Evolutionary conservation across 2,888 invertebrate genomes (phyloP), one percentile per base, ranked within the genome.

Genomic region (Leptura quadrifasciata): DNA sequence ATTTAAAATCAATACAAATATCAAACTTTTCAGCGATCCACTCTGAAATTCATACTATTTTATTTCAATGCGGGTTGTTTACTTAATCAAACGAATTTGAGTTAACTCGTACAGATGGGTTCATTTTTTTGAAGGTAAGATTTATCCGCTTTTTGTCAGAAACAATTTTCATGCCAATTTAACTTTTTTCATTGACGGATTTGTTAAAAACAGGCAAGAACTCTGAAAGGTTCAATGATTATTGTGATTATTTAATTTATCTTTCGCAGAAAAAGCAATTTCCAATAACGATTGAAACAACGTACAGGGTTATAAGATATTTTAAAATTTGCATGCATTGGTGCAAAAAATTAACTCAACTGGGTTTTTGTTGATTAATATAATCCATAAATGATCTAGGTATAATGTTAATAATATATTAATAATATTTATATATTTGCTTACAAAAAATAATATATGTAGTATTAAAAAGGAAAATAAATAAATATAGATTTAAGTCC

Each of bases 1-100:
- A 74, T 74, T 74, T 57, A 67, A 75, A 75, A 80, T 79, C 79
- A 80, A 80, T 79, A 79, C 79, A 81, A 81, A 80, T 81, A 79
- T 75, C 75, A 79, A 77, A 80, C 68, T 79, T 79, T 79, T 76
- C 76, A 75, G 35, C 67, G 75, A 81, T 74, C 79, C 77, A 75
- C 76, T 81, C 73, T 72, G 75, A 76, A 79, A 79, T 79, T 77
- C 75, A 77, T 79, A 76, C 72, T 47, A 35, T 55, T 55, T 70
- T 52, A 67, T 80, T 76, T 76, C 80, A 72, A 81, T 81, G 80
- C 81, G 81, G 81, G 81, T 31, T 68, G 55, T 68, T 68, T 68
- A 27, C 68, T 27, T 20, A 24, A 31, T 57, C 68, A 68, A 17
- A 55, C 27, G 68, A 68, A 55, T 55, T 47, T 54, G 68, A 47